Conservation (phyloP, 2,888 invertebrate species). For the Pherbina coryleti region DNA sequence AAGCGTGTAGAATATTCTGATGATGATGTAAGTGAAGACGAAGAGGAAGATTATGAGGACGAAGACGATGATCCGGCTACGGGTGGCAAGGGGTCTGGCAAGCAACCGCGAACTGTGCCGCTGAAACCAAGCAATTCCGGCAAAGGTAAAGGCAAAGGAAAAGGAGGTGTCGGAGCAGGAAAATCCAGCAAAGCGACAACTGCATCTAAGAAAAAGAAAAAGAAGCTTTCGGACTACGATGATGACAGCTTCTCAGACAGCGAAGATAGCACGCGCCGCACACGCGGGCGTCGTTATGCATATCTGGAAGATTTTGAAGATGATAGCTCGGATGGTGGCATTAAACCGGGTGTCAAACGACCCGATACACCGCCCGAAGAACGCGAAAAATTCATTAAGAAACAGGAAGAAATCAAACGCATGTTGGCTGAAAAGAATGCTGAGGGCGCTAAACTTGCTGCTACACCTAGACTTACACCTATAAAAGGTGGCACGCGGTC, state of each 20-base stretch:
- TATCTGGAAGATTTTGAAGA: conserved; percentile 69
- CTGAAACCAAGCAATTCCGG: conserved; percentile 51
- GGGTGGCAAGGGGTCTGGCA: conserved; percentile 62
- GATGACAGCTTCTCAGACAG: conserved; percentile 73
- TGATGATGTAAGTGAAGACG: conserved; percentile 69
- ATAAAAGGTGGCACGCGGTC: conserved; percentile 60
- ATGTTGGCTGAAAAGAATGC: conserved; percentile 69
- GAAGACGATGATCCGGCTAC: conserved; percentile 70
- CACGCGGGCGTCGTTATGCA: conserved; percentile 67
- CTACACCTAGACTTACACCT: conserved; percentile 64
- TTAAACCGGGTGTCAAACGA: conserved; percentile 68
- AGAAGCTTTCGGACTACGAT: conserved; percentile 73
- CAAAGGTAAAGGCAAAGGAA: conserved; percentile 68
- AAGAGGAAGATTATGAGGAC: conserved; percentile 76
- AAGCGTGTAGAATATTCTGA: conserved; percentile 64
- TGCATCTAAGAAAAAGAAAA: conserved; percentile 55
- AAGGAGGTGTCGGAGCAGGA: conserved; percentile 67
- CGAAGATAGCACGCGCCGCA: conserved; percentile 69
- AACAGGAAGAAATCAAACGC: conserved; percentile 69
- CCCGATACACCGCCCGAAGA: conserved; percentile 70
- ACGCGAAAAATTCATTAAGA: conserved; percentile 68
- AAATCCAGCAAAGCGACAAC: conserved; percentile 38
- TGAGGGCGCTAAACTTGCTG: conserved; percentile 66
- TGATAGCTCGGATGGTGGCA: conserved; percentile 69
- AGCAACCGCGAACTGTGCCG: conserved; percentile 63